Percentiles rank a stretch among this genome's conserved stretches.
These are phyloP conservation scores for Microplitis mediator DNA, from an alignment of 1,140 invertebrate species.

Conservation along the genomic window DNA sequence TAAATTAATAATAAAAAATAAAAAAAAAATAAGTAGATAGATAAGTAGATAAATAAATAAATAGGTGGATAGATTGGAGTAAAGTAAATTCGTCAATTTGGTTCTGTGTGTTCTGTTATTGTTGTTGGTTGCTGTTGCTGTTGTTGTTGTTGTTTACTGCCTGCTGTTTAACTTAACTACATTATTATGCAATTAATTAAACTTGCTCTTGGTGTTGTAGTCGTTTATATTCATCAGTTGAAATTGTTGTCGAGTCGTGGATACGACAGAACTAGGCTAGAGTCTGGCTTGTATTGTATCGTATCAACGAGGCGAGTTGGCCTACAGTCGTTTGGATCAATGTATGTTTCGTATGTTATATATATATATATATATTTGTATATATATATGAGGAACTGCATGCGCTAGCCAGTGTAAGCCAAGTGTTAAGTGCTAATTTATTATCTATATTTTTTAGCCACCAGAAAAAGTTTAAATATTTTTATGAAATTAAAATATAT, in stretches of 20 bases:
- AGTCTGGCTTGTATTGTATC: background rate
- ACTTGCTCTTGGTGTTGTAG: background rate
- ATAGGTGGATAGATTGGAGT: too few relatives aligned
- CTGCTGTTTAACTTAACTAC: background rate
- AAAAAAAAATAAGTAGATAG: background rate
- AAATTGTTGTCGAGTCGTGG: conserved; percentile 1
- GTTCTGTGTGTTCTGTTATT: background rate
- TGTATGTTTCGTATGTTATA: background rate
- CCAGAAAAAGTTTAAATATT: background rate
- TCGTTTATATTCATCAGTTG: conserved; percentile 13
- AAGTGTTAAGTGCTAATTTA: conserved; percentile 15
- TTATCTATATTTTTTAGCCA: background rate
- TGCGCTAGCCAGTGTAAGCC: conserved; percentile 22
- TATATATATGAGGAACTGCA: conserved; percentile 8
- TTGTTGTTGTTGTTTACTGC: background rate
- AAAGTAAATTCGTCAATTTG: background rate
- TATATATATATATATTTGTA: background rate
- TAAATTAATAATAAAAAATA: background rate
- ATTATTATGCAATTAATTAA: conserved; percentile 11
- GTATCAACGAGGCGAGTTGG: conserved; percentile 14
- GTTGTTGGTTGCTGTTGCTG: background rate
- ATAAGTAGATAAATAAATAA: background rate
- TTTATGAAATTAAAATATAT: background rate
- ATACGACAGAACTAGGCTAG: background rate
- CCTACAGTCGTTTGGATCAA: background rate